These are phyloP conservation scores for Oophaga sylvatica DNA, from an alignment of 2,797 vertebrate genomes.

Conservation along the genomic window DNA sequence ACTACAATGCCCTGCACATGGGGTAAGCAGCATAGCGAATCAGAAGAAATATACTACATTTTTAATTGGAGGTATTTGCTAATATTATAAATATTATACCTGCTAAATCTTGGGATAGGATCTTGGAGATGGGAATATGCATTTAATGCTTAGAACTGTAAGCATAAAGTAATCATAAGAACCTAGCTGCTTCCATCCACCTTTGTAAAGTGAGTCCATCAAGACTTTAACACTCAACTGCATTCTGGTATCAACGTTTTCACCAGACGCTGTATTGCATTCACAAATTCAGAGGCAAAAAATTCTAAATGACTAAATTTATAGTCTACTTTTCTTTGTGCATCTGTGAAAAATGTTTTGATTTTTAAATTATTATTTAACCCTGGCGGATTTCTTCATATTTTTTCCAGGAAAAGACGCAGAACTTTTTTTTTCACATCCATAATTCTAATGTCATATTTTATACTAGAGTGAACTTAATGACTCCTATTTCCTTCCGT, in stretches of 20 bases:
- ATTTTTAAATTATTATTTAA: neutral
- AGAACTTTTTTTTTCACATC: neutral
- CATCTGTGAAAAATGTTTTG: neutral
- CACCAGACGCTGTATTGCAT: neutral
- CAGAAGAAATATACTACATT: too few species aligned
- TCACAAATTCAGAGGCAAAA: neutral
- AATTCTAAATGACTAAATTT: neutral
- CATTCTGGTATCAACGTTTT: too few species aligned
- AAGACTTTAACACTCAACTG: neutral
- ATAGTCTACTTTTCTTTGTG: neutral
- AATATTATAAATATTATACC: too few species aligned
- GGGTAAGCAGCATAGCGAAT: too few species aligned
- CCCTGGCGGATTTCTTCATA: neutral
- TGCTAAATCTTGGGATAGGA: too few species aligned
- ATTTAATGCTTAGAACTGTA: too few species aligned
- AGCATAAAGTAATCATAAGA: too few species aligned
- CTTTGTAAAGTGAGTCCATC: too few species aligned
- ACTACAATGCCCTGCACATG: too few species aligned
- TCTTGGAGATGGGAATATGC: too few species aligned
- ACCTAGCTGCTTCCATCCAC: too few species aligned
- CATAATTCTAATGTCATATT: neutral
- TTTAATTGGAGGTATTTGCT: too few species aligned
- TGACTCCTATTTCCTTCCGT: conserved; percentile 12
- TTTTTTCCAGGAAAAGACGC: neutral
- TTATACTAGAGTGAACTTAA: neutral